These are phyloP conservation scores for Prochilodus magdalenae DNA, from an alignment of 2,113 vertebrate genomes.

Conservation along the genomic window DNA sequence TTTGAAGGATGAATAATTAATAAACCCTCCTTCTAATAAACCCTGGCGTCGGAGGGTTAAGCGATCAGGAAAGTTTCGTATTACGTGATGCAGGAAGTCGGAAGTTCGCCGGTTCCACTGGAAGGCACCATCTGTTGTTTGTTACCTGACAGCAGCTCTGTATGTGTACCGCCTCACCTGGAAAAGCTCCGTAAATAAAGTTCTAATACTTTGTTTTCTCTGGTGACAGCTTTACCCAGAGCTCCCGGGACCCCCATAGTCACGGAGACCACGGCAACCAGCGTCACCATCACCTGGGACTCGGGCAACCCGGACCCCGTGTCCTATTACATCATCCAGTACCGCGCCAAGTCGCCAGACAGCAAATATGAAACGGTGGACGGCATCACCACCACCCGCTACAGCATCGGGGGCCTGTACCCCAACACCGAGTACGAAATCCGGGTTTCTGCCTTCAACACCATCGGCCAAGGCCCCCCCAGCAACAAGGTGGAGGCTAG, in stretches of 20 bases:
- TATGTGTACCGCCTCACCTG: background rate
- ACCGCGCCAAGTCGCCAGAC: slow-evolving; percentile 93
- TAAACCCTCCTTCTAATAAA: too few relatives aligned
- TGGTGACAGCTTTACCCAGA: slow-evolving; percentile 88
- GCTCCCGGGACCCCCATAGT: slow-evolving; percentile 92
- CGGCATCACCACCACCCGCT: slow-evolving; percentile 96
- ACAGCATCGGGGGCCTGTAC: slow-evolving; percentile 97
- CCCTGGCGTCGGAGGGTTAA: too few relatives aligned
- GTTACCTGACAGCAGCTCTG: background rate
- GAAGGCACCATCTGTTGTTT: slow-evolving; percentile 34
- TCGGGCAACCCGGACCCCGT: slow-evolving; percentile 95
- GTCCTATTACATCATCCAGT: slow-evolving; percentile 97
- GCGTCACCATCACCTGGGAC: slow-evolving; percentile 98
- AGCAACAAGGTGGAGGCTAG: slow-evolving; percentile 91
- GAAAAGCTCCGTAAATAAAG: too few relatives aligned
- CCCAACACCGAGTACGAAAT: slow-evolving; percentile 98
- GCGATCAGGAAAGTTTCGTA: background rate
- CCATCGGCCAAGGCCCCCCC: slow-evolving; percentile 93
- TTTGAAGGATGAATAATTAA: too few relatives aligned
- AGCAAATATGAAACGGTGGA: slow-evolving; percentile 95
- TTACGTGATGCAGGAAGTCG: too few relatives aligned
- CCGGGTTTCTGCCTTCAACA: slow-evolving; percentile 94
- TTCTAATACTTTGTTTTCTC: background rate
- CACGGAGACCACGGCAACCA: slow-evolving; percentile 96
- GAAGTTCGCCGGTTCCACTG: background rate